phyloP scores from a whole-genome alignment of 2,888 invertebrate genomes.

The Drosophila infuscata region DNA sequence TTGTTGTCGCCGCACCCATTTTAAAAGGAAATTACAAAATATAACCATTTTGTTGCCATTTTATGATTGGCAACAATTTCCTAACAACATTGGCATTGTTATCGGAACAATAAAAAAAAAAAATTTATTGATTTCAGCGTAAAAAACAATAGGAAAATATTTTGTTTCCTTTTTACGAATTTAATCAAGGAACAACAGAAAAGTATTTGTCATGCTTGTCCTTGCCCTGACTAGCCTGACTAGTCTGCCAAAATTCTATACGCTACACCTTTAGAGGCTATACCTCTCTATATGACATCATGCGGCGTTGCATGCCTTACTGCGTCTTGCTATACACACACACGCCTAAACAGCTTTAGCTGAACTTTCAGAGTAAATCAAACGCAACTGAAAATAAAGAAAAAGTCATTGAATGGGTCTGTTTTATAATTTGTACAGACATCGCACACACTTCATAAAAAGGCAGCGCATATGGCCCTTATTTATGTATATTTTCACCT shows the following conservation, averaged over 20 bases:
- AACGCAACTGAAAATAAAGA: slow-evolving; percentile 10
- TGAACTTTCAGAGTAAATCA: slow-evolving; percentile 25
- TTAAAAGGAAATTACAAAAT: slow-evolving; percentile 41
- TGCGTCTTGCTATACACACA: slow-evolving; percentile 44
- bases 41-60: slow-evolving; percentile 27
- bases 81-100: not conserved
- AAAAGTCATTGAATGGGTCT: slow-evolving; percentile 27
- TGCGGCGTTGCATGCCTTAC: slow-evolving; percentile 47
- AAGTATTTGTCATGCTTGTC: slow-evolving; percentile 37
- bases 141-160: not conserved
- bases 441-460: slow-evolving; percentile 51
- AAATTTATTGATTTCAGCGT: slow-evolving; percentile 20
- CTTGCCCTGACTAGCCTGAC: not conserved
- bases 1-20: slow-evolving; percentile 30
- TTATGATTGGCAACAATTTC: slow-evolving; percentile 39
- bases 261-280: slow-evolving; percentile 6
- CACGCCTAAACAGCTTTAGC: slow-evolving; percentile 45
- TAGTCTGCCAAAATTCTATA: slow-evolving; percentile 18
- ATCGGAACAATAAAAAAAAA: not conserved
- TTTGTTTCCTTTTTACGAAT: not conserved
- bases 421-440: slow-evolving; percentile 72
- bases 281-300: slow-evolving; percentile 18
- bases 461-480: slow-evolving; percentile 68
- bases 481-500: slow-evolving; percentile 79
- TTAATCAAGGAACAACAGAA: slow-evolving; percentile 11